Base-by-base conservation (phyloP, 2,113 vertebrate species). In the Alces alces region DNA sequence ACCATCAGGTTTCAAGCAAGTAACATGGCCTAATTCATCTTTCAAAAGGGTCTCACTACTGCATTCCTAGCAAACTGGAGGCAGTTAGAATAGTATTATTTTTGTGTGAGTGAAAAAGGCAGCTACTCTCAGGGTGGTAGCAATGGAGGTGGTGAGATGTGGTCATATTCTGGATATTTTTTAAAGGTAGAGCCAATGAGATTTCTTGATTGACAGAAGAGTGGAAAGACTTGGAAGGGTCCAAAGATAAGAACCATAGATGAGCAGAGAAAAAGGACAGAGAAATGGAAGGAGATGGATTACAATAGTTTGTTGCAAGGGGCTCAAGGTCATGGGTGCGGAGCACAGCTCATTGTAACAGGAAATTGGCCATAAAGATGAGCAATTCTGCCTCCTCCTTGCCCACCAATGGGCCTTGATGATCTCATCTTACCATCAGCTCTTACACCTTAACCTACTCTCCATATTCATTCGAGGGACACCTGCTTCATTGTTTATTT, bases 301-400 rank as follows among this genome's bases (percentile, higher is more conserved):
- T 27, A 80, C 19, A 27, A 36, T 27, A 21, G 58, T 33, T 83
- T 17, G 5, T 27, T 90, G 64, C n/a, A n/a, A 85, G 58, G 91
- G 64, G 13, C 43, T 66, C 14, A 27, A 66, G 58, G 36, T 47
- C 52, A 64, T 73, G 39, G 4, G 19, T 52, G 47, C 28, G 76
- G 57, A 43, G 19, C 36, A 84, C 47, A 73, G 39, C n/a, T 78
- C 83, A 52, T 21, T 60, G 23, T 78, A 45, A 94, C 82, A 94
- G 93, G 90, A 98, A 97, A 45, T 52, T 89, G 64, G 54, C 50
- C 33, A 87, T 30, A 30, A 17, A 79, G 36, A 82, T 94, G 91
- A 96, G 90, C 92, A 93, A 79, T 93, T 87, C 60, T 45, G 23
- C 55, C 66, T 91, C 79, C 28, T 86, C 11, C 28, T 23, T 52